Conservation (phyloP, 2,797 vertebrate genomes). For the Semaprochilodus insignis region DNA sequence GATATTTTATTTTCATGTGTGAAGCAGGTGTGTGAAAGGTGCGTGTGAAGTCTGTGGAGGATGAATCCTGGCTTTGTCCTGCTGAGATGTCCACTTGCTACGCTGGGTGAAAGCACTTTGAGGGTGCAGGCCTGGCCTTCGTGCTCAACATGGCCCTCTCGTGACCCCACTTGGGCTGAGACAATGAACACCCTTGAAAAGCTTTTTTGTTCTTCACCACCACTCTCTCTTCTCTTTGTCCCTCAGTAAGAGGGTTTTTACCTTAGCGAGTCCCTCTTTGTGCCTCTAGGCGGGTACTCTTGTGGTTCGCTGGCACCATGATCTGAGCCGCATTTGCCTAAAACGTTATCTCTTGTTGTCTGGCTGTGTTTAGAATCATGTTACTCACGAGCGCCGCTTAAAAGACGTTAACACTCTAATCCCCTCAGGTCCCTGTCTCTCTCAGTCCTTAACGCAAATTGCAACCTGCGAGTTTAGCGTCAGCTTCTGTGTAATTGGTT, state of each 20-base stretch:
- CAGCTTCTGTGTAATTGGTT: slow-evolving; percentile 28
- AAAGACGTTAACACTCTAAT: slow-evolving; percentile 16
- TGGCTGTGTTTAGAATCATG: slow-evolving; percentile 4
- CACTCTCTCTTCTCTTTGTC: slow-evolving; percentile 51
- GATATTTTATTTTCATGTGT: slow-evolving; percentile 52
- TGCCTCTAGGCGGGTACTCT: slow-evolving; percentile 11
- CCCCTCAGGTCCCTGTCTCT: slow-evolving; percentile 9
- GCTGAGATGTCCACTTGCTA: slow-evolving; percentile 62
- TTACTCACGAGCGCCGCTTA: background rate
- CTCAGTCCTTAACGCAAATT: background rate
- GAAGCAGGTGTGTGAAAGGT: slow-evolving; percentile 67
- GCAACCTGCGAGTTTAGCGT: slow-evolving; percentile 28
- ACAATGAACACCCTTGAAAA: slow-evolving; percentile 73
- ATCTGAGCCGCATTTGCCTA: slow-evolving; percentile 20
- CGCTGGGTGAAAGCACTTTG: slow-evolving; percentile 65
- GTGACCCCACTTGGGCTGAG: slow-evolving; percentile 75
- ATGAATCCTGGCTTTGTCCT: slow-evolving; percentile 74
- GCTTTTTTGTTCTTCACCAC: slow-evolving; percentile 61
- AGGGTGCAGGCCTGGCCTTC: slow-evolving; percentile 60
- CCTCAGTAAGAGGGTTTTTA: slow-evolving; percentile 25
- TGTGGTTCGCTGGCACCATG: slow-evolving; percentile 1
- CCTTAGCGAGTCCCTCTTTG: slow-evolving; percentile 31
- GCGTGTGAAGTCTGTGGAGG: slow-evolving; percentile 56
- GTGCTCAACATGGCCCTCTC: slow-evolving; percentile 67
- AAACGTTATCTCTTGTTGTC: slow-evolving; percentile 31